A percentile compares a stretch with the other conserved stretches of the same genome.
Conservation (phyloP, 2,113 vertebrate species). For the Cercopithecus mona region DNA sequence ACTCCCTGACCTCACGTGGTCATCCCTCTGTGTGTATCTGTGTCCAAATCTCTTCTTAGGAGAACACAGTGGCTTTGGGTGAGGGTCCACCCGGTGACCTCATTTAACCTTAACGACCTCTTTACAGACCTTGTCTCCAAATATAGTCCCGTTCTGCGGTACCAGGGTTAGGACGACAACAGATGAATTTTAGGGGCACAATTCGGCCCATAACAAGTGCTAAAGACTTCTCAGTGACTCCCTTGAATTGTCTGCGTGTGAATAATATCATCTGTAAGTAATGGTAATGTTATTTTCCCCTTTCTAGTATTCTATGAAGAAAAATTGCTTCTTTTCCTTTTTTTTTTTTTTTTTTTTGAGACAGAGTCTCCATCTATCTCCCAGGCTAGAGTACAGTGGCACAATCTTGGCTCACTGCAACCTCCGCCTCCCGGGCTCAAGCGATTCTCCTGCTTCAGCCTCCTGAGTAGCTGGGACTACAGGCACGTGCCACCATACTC, state of each 20-base stretch:
- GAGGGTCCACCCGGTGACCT: background rate
- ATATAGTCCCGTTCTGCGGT: background rate
- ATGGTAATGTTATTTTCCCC: background rate
- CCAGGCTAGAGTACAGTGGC: too few relatives aligned
- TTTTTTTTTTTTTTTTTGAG: too few relatives aligned
- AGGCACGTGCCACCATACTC: too few relatives aligned
- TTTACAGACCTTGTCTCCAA: background rate
- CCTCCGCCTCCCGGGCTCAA: too few relatives aligned
- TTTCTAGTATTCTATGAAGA: background rate
- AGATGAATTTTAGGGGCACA: background rate
- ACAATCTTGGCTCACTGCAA: too few relatives aligned
- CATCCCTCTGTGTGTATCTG: fast-evolving
- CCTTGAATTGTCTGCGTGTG: background rate
- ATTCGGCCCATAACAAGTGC: too few relatives aligned
- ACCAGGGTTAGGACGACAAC: too few relatives aligned
- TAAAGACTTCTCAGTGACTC: background rate
- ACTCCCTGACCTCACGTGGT: fast-evolving
- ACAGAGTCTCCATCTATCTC: too few relatives aligned
- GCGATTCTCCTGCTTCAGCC: too few relatives aligned
- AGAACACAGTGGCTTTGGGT: fast-evolving
- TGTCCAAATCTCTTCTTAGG: background rate
- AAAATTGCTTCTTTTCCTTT: background rate
- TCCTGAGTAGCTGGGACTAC: too few relatives aligned
- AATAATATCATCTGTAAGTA: too few relatives aligned
- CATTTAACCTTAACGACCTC: background rate